Evolutionary conservation across 2,113 vertebrate species (phyloP).

Genomic region (Solenodon paradoxus): DNA sequence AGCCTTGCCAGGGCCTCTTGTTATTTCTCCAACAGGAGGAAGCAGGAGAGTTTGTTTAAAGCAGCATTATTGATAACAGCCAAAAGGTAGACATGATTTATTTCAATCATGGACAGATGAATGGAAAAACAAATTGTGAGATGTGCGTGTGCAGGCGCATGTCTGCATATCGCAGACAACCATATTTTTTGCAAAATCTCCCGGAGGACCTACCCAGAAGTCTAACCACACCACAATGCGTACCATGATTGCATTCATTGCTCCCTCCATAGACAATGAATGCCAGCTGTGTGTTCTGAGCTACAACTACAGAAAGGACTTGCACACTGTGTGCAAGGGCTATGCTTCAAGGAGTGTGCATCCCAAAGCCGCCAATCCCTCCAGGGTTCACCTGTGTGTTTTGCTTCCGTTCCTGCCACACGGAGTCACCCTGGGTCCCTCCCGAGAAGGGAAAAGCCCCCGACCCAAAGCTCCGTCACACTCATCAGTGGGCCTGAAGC

Average conservation of each 20-base stretch:
- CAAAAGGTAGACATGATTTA: not conserved
- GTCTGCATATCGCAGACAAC: no score
- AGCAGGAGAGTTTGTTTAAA: not conserved
- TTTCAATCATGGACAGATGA: not conserved
- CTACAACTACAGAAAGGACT: not conserved
- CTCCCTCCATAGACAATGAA: not conserved
- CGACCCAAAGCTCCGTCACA: not conserved
- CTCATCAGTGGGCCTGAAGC: not conserved
- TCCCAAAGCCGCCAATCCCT: not conserved
- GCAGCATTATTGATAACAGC: not conserved
- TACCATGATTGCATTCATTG: not conserved
- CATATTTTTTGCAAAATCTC: not conserved
- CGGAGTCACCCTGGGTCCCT: not conserved
- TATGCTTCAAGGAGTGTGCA: not conserved
- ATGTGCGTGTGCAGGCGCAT: no score
- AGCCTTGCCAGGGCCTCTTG: not conserved
- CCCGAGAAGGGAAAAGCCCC: not conserved
- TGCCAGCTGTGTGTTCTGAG: not conserved
- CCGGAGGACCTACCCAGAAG: not conserved
- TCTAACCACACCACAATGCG: not conserved
- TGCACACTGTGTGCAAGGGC: accelerated
- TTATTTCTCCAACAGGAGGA: not conserved
- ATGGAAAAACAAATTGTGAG: not conserved
- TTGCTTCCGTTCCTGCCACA: not conserved
- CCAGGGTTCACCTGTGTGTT: accelerated